These are phyloP conservation scores for Tetropium fuscum DNA, from an alignment of 2,888 invertebrate genomes.

Conservation along the genomic window DNA sequence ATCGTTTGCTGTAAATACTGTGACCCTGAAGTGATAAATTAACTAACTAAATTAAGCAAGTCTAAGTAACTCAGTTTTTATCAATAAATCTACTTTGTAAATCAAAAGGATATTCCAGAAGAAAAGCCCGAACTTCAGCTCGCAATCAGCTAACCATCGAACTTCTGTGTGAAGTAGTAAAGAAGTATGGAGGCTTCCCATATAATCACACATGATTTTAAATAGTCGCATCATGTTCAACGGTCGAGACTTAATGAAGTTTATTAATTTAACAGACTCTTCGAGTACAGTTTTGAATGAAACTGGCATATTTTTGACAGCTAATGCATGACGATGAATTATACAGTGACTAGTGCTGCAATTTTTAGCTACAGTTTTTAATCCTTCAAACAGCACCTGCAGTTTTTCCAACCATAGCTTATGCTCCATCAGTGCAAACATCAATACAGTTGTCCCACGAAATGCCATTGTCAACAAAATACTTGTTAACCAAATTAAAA, in stretches of 20 bases:
- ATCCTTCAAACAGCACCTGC: background rate
- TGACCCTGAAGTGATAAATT: conserved; percentile 6
- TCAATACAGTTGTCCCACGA: conserved; percentile 19
- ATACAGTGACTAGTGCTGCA: background rate
- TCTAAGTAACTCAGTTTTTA: conserved; percentile 10
- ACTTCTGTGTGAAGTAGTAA: background rate
- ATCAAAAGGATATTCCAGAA: conserved; percentile 3
- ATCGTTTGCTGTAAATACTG: background rate
- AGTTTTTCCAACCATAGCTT: background rate
- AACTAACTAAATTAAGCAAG: background rate
- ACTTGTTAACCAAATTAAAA: conserved; percentile 29
- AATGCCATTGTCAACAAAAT: conserved; percentile 15
- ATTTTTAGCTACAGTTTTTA: background rate
- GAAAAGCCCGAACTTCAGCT: conserved; percentile 5
- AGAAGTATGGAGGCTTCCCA: background rate
- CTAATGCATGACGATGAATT: background rate
- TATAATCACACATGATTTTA: background rate
- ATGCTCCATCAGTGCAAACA: conserved; percentile 16
- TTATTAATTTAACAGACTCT: background rate
- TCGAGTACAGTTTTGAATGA: conserved; percentile 2
- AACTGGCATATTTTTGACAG: conserved; percentile 2
- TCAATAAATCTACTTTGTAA: background rate
- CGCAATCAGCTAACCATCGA: background rate
- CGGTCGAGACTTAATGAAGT: conserved; percentile 6
- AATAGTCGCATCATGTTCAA: conserved; percentile 8